These are phyloP conservation scores for Cololabis saira DNA, from an alignment of 2,113 vertebrate species.

Conservation along the genomic window DNA sequence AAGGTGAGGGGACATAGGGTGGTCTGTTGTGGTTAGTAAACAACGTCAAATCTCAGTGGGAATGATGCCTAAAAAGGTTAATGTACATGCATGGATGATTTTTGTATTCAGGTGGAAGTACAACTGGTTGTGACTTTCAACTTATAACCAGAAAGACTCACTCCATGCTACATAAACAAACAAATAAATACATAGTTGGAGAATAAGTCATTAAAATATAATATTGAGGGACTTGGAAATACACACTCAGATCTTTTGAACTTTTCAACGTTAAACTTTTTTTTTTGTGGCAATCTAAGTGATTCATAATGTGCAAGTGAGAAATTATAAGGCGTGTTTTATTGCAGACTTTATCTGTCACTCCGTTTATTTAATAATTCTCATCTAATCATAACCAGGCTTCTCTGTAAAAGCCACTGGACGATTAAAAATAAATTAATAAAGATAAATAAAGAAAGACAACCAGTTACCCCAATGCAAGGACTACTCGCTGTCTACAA, in stretches of 20 bases:
- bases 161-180: not conserved
- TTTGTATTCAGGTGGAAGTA: too few relatives aligned
- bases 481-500: not conserved
- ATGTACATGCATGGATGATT: conserved; percentile 1
- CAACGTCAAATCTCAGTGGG: conserved; percentile 32
- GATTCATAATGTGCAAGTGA: too few relatives aligned
- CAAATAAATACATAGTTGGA: not conserved
- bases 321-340: too few relatives aligned
- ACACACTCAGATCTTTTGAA: not conserved
- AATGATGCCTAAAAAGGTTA: not conserved
- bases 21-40: conserved; percentile 45
- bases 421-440: too few relatives aligned
- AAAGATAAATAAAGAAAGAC: too few relatives aligned
- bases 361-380: too few relatives aligned
- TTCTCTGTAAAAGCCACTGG: not conserved
- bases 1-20: conserved; percentile 37
- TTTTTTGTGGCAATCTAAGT: too few relatives aligned
- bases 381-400: too few relatives aligned
- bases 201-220: not conserved
- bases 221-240: not conserved
- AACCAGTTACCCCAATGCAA: not conserved
- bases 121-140: too few relatives aligned
- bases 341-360: too few relatives aligned
- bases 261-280: too few relatives aligned
- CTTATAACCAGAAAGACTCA: not conserved